Base-by-base conservation (phyloP, 2,888 invertebrate species). In the Dasysyrphus tricinctus region DNA sequence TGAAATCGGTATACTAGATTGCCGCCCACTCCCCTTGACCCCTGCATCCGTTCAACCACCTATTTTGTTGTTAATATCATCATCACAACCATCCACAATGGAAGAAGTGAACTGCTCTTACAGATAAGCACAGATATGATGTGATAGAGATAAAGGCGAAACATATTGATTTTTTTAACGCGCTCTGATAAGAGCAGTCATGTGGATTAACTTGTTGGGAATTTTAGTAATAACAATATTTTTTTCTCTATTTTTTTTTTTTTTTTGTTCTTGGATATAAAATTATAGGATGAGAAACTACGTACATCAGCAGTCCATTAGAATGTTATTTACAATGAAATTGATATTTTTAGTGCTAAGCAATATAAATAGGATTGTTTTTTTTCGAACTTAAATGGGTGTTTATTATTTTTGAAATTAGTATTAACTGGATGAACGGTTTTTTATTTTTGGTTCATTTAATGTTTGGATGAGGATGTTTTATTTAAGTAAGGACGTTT, bases 121-220 rank as follows among this genome's bases (percentile, higher is more conserved):
- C 8, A 67, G 85, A 85, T 77, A 85, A 80, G 47, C 73, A 73
- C 54, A 44, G 72, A 80, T 76, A 70, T 54, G 39, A 67, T 32
- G 34, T 39, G 63, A 63, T 74, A 85, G 76, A 85, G 80, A 85
- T 72, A 70, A 49, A 51, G 74, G 44, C 47, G 32, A 57, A 61
- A 69, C 42, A 12, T 78, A 85, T 85, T 74, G 85, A 85, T 85
- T 85, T 85, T 85, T 80, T 47, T 37, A 6, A 37, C 65, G n/a
- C 65, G 19, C 44, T 44, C 51, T 61, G 73, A 85, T 85, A 77
- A 80, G 61, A 72, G 49, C 56, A 57, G 8, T 19, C 69, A 74
- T 65, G 59, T 54, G 44, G 65, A 79, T 69, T 74, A 75, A 56
- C 63, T 61, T 56, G 34, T 47, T 47, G 56, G 67, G 19, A 67